phyloP scores from a whole-genome alignment of 92 coral and sea anemone species.

The Palythoa grandis region DNA sequence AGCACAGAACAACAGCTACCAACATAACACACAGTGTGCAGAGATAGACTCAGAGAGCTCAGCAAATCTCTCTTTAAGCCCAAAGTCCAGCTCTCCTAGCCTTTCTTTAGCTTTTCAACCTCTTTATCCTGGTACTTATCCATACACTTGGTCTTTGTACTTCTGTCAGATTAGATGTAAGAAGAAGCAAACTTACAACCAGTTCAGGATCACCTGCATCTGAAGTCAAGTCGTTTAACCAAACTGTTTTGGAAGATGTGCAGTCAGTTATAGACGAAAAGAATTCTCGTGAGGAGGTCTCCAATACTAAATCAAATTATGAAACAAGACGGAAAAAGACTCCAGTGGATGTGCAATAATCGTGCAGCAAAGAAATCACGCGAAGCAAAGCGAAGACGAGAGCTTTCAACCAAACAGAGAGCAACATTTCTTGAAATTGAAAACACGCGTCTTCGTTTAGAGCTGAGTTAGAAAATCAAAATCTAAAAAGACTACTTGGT shows the following conservation, averaged over 20 bases:
- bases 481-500: no score
- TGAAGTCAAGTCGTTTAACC: no score
- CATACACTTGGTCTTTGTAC: neutral
- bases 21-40: neutral
- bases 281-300: neutral
- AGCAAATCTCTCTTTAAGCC: neutral
- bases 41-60: neutral
- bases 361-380: slow-evolving; percentile 8
- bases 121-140: neutral
- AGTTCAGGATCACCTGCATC: no score
- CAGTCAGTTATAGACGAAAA: neutral
- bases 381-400: neutral
- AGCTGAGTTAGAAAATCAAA: no score
- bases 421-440: no score
- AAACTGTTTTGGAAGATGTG: no score
- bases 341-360: neutral
- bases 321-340: neutral
- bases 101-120: neutral
- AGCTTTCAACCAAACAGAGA: no score
- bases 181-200: neutral
- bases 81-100: neutral
- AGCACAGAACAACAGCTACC: neutral
- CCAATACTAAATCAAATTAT: neutral
- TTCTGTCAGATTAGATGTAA: neutral
- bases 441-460: no score